Conservation (phyloP, 1,140 invertebrate genomes). For the Asobara japonica region DNA sequence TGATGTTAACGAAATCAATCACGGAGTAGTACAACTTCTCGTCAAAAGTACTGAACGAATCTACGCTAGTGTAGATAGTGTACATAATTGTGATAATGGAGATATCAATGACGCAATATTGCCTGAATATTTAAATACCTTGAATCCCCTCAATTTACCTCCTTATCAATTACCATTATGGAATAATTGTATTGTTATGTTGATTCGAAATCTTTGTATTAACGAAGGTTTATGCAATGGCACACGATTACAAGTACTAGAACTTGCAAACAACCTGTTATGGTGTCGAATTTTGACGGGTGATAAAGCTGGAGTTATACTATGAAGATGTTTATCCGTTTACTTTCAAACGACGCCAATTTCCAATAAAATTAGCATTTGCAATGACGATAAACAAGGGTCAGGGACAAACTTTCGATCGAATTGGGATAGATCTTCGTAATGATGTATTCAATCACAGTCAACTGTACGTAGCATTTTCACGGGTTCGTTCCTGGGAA, state of each 20-base stretch:
- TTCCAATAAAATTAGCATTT: background rate
- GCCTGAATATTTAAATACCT: conserved; percentile 15
- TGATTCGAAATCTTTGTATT: too few species aligned
- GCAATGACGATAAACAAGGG: too few species aligned
- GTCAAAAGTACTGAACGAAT: background rate
- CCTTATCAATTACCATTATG: background rate
- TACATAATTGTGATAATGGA: conserved; percentile 9
- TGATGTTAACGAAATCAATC: too few species aligned
- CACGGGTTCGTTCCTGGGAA: too few species aligned
- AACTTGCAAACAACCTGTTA: background rate
- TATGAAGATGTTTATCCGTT: too few species aligned
- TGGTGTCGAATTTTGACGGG: background rate
- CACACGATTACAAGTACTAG: background rate
- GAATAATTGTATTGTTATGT: background rate
- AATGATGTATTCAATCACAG: too few species aligned
- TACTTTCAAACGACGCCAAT: too few species aligned
- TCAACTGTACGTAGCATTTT: too few species aligned
- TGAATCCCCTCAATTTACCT: background rate
- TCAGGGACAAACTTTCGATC: background rate
- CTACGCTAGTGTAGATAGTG: background rate
- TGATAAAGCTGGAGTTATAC: background rate
- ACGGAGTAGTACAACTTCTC: background rate
- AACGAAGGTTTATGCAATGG: background rate
- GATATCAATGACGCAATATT: background rate
- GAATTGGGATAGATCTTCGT: too few species aligned